Evolutionary conservation across 2,797 vertebrate genomes (phyloP).

Genomic region (Coreius guichenoti): DNA sequence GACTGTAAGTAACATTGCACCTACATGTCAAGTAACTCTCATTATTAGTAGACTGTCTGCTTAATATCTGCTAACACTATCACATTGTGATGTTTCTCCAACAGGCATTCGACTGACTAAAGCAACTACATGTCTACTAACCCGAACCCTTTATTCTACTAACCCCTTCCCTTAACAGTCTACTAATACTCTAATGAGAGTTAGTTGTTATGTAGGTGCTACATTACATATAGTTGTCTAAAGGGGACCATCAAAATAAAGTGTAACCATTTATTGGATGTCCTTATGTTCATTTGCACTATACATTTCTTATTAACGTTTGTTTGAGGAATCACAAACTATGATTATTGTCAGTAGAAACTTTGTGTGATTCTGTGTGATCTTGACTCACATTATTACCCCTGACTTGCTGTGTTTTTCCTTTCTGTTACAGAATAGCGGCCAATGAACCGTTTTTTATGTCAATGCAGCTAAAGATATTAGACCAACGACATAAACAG

Average conservation of each 20-base stretch:
- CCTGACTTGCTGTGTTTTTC: constrained; percentile 4
- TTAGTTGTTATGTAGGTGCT: not conserved
- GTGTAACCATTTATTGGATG: not conserved
- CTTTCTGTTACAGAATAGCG: constrained; percentile 85
- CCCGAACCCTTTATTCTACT: not conserved
- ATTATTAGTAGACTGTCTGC: not conserved
- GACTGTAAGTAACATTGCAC: not conserved
- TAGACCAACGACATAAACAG: constrained; percentile 95
- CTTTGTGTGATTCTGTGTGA: not conserved
- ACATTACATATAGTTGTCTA: not conserved
- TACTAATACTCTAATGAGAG: not conserved
- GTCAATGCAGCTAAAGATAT: constrained; percentile 92
- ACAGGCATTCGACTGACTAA: not conserved
- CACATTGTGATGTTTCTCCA: not conserved
- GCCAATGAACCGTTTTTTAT: constrained; percentile 94
- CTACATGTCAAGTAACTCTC: not conserved
- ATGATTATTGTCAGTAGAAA: not conserved
- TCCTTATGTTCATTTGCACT: not conserved
- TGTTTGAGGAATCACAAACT: not conserved
- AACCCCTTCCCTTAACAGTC: not conserved
- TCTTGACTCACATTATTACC: not conserved
- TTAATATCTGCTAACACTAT: not conserved
- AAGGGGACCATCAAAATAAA: not conserved
- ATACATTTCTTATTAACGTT: not conserved
- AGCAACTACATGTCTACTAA: not conserved